Conservation (phyloP, 2,888 invertebrate species). For the Trichopoda pennipes region DNA sequence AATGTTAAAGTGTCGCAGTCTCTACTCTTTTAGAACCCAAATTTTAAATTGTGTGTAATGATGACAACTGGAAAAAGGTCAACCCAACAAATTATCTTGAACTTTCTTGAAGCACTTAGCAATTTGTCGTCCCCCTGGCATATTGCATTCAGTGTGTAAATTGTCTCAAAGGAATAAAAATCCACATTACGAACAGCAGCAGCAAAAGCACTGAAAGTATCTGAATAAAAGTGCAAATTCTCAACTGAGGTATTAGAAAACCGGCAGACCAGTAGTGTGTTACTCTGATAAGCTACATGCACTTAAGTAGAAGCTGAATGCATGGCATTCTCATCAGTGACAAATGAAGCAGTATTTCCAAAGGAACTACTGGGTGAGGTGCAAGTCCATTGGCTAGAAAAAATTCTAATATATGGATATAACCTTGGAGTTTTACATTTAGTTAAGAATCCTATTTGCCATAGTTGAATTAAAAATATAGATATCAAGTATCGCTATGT, state of each 20-base stretch:
- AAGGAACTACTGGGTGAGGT: constrained; percentile 5
- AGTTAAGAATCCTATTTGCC: constrained; percentile 37
- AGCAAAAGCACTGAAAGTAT: too few species aligned
- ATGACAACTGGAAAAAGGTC: constrained; percentile 39
- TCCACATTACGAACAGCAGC: too few species aligned
- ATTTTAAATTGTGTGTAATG: constrained; percentile 60
- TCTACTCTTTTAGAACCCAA: constrained; percentile 67
- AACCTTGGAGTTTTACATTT: constrained; percentile 36
- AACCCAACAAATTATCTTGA: constrained; percentile 58
- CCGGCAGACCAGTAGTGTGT: constrained; percentile 49
- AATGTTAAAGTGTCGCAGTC: constrained; percentile 64
- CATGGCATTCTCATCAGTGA: constrained; percentile 11
- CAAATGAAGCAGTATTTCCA: constrained; percentile 22
- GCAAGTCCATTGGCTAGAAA: not conserved
- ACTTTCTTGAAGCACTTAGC: constrained; percentile 63
- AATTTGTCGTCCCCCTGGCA: constrained; percentile 64
- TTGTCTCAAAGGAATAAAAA: too few species aligned
- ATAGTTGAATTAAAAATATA: constrained; percentile 48
- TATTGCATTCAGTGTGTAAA: constrained; percentile 2
- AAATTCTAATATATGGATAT: not conserved
- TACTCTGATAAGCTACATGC: constrained; percentile 67
- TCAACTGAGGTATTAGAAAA: constrained; percentile 61
- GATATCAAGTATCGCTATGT: constrained; percentile 37
- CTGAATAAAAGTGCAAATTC: constrained; percentile 48
- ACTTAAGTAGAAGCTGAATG: constrained; percentile 43